Evolutionary conservation across 2,113 vertebrate species (phyloP).

Genomic region (Callipepla squamata): DNA sequence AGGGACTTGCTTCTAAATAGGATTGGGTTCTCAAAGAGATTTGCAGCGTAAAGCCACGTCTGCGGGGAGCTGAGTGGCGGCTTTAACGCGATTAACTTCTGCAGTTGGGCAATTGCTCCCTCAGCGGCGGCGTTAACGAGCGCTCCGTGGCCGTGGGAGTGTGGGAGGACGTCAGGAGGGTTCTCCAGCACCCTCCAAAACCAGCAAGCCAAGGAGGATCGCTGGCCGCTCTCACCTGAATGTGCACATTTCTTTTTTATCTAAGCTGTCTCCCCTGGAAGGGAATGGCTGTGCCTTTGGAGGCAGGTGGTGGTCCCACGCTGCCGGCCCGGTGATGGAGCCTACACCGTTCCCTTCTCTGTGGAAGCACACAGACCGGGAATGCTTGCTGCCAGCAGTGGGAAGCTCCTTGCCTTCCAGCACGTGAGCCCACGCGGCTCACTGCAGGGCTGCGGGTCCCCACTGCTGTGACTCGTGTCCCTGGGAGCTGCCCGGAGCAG

Average conservation of each 20-base stretch:
- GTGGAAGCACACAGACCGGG: not conserved
- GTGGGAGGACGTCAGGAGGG: too few relatives aligned
- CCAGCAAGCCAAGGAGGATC: too few relatives aligned
- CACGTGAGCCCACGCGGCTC: accelerated
- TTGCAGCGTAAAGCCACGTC: constrained; percentile 48
- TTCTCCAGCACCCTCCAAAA: too few relatives aligned
- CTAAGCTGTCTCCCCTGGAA: too few relatives aligned
- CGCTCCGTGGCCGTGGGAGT: not conserved
- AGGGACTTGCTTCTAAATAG: constrained; percentile 63
- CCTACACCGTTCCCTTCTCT: not conserved
- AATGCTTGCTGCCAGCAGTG: not conserved
- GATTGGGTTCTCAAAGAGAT: constrained; percentile 59
- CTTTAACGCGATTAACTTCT: constrained; percentile 52
- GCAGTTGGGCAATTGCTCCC: constrained; percentile 8
- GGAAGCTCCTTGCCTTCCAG: not conserved
- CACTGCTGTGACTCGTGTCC: not conserved
- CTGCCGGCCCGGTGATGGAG: not conserved
- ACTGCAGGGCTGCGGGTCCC: accelerated
- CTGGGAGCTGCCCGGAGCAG: not conserved
- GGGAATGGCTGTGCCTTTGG: too few relatives aligned
- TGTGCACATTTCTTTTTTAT: too few relatives aligned
- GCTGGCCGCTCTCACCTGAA: too few relatives aligned
- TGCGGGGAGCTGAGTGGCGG: constrained; percentile 5
- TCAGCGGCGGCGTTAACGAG: constrained; percentile 32
- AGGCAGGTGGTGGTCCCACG: too few relatives aligned